A percentile compares a stretch with the other conserved stretches of the same genome.
Evolutionary conservation across 2,888 invertebrate genomes (phyloP).

Genomic region (Caenorhabditis wallacei): DNA sequence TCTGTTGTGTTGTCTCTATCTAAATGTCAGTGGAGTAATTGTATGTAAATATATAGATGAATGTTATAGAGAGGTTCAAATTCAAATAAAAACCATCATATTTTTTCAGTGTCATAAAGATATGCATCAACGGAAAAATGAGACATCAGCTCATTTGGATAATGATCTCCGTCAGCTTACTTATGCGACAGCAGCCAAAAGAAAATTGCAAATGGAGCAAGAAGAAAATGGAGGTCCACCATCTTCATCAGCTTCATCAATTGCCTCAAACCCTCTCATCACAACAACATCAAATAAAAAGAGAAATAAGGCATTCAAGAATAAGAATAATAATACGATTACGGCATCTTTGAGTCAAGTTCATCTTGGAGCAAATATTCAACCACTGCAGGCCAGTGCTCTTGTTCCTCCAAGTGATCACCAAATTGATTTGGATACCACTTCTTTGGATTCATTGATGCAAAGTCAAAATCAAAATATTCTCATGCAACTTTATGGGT

Average conservation of each 20-base stretch:
- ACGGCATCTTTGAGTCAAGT: conserved; percentile 27
- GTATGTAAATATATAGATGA: background rate
- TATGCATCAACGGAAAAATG: conserved; percentile 83
- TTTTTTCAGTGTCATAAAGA: conserved; percentile 79
- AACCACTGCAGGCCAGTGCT: conserved; percentile 71
- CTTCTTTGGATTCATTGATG: conserved; percentile 73
- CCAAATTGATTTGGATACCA: conserved; percentile 74
- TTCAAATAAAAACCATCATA: too few species aligned
- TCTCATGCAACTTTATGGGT: conserved; percentile 73
- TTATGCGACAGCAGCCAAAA: conserved; percentile 82
- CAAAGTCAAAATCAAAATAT: conserved; percentile 71
- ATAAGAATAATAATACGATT: conserved; percentile 11
- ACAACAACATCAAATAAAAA: conserved; percentile 74
- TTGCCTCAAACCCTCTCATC: conserved; percentile 69
- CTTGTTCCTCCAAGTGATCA: conserved; percentile 74
- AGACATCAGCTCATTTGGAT: conserved; percentile 75
- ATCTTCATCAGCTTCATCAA: conserved; percentile 55
- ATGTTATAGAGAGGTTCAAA: background rate
- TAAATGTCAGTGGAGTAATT: conserved; percentile 24
- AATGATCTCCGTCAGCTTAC: conserved; percentile 80
- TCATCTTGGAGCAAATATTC: conserved; percentile 59
- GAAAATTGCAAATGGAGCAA: conserved; percentile 69
- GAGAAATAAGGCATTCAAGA: conserved; percentile 42
- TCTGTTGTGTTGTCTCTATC: conserved; percentile 32
- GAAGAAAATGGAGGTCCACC: conserved; percentile 66